These are phyloP conservation scores for Diprion similis DNA, from an alignment of 1,140 invertebrate species.

Conservation along the genomic window DNA sequence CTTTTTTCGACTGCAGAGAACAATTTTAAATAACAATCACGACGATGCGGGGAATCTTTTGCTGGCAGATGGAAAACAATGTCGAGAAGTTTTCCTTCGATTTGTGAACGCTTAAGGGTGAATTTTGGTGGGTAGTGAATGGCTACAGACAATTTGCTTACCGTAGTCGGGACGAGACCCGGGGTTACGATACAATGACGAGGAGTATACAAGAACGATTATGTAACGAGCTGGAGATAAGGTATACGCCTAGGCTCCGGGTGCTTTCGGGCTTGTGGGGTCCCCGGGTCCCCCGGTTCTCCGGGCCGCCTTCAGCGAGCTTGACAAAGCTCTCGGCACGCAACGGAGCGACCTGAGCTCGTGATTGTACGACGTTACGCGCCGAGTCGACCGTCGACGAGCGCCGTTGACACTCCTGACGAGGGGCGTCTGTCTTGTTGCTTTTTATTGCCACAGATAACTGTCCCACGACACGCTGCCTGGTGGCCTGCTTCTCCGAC, in stretches of 20 bases:
- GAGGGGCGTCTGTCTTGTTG: constrained; percentile 6
- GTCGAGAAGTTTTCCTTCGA: background rate
- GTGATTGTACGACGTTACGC: constrained; percentile 4
- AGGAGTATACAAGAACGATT: constrained; percentile 40
- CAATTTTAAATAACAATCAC: too few relatives aligned
- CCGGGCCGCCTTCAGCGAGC: background rate
- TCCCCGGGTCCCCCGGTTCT: background rate
- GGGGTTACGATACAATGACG: constrained; percentile 32
- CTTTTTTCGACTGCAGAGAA: background rate
- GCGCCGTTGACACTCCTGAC: constrained; percentile 6
- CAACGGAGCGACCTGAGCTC: background rate
- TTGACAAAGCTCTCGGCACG: background rate
- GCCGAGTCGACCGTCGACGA: constrained; percentile 1
- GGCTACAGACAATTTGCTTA: constrained; percentile 1
- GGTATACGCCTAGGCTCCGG: constrained; percentile 24
- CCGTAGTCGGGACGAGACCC: constrained; percentile 19
- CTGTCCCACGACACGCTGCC: background rate
- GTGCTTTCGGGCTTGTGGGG: background rate
- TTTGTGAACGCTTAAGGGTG: constrained; percentile 3
- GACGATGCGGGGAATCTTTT: too few relatives aligned
- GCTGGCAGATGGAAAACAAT: too few relatives aligned
- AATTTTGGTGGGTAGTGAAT: constrained; percentile 13
- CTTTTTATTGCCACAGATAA: background rate
- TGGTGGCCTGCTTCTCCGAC: background rate
- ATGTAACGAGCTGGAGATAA: constrained; percentile 42